Conservation (phyloP, 2,888 invertebrate species). For the Tenodera sinensis region DNA sequence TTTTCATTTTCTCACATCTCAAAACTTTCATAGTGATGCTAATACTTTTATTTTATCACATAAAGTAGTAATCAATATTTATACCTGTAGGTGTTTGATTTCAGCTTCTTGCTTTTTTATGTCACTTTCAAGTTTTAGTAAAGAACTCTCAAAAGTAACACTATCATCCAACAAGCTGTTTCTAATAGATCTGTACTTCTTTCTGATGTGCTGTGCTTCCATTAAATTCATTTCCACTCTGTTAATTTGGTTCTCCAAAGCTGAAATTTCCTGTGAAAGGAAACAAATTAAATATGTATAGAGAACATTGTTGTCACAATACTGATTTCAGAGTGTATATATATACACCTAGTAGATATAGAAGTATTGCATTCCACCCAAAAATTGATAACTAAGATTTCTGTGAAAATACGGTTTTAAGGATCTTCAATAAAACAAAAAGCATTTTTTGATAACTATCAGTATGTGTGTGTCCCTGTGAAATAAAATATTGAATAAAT, state of each 20-base stretch:
- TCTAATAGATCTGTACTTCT: slow-evolving; percentile 71
- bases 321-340: no score
- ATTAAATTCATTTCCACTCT: slow-evolving; percentile 76
- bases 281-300: slow-evolving; percentile 48
- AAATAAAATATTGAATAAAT: no score
- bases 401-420: no score
- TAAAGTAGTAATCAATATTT: neutral
- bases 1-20: no score
- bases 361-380: no score
- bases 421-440: no score
- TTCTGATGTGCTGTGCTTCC: slow-evolving; percentile 74
- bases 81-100: slow-evolving; percentile 68
- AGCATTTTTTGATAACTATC: no score
- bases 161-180: slow-evolving; percentile 63
- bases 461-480: no score
- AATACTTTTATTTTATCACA: no score
- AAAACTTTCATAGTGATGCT: no score
- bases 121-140: slow-evolving; percentile 65
- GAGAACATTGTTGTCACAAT: slow-evolving; percentile 39
- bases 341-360: no score
- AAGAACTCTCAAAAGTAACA: slow-evolving; percentile 68
- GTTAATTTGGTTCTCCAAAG: slow-evolving; percentile 77
- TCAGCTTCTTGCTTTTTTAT: slow-evolving; percentile 66
- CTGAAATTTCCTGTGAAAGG: slow-evolving; percentile 47
- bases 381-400: no score